These are phyloP conservation scores for Hydrozoanthus tunicans DNA, from an alignment of 64 coral and sea anemone species.

Conservation along the genomic window DNA sequence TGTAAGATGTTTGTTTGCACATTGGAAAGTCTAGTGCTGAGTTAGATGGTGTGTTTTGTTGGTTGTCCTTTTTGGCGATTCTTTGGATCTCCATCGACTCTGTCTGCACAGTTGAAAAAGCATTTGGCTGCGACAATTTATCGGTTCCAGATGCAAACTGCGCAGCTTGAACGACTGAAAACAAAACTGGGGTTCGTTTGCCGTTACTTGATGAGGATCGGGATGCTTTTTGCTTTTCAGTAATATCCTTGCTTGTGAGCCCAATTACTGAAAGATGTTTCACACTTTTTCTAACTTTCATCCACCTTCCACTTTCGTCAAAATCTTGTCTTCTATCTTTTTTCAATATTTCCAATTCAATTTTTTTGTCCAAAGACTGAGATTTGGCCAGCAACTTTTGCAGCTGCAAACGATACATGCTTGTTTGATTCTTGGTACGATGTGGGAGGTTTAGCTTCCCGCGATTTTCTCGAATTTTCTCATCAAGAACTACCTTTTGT, in stretches of 20 bases:
- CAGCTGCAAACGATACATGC: constrained; percentile 4
- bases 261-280: constrained; percentile 18
- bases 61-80: not conserved
- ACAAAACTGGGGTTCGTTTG: not conserved
- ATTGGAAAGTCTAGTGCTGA: not conserved
- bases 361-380: constrained; percentile 13
- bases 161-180: constrained; percentile 17
- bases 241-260: constrained; percentile 14
- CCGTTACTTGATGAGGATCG: not conserved
- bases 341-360: constrained; percentile 14
- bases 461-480: not conserved
- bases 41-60: not conserved
- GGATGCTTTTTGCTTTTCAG: not conserved
- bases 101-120: not conserved
- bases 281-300: not conserved
- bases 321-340: not conserved
- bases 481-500: not conserved
- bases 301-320: not conserved
- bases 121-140: not conserved
- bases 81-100: not conserved
- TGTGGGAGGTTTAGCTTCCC: constrained; percentile 2
- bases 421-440: constrained; percentile 12
- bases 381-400: constrained; percentile 21
- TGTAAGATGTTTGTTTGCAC: not conserved
- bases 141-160: not conserved